Evolutionary conservation across 2,888 invertebrate species (phyloP).

Genomic region (Argyra leucocephala): DNA sequence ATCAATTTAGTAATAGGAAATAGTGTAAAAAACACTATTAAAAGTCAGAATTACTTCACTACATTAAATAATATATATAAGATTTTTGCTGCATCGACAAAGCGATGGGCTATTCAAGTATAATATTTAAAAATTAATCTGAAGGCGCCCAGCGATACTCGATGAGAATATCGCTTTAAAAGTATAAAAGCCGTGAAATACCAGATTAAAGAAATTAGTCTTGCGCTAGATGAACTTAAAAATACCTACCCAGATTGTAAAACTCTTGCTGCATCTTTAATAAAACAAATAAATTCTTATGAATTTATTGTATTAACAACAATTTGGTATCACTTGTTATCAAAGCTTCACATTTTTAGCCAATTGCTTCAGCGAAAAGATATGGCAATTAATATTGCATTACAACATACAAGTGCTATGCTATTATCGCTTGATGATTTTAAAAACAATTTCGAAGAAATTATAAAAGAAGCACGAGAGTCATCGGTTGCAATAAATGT

Average conservation of each 20-base stretch:
- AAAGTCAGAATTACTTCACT: too few relatives aligned
- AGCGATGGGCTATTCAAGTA: not conserved
- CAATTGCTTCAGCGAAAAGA: constrained; percentile 10
- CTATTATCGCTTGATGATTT: too few relatives aligned
- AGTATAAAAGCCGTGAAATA: not conserved
- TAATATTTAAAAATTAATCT: constrained; percentile 7
- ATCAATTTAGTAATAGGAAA: too few relatives aligned
- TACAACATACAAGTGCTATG: constrained; percentile 8
- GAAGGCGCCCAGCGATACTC: constrained; percentile 2
- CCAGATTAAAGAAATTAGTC: constrained; percentile 2
- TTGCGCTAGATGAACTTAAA: constrained; percentile 9
- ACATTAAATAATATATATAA: too few relatives aligned
- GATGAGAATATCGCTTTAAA: constrained; percentile 4
- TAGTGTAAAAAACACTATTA: too few relatives aligned
- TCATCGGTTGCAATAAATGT: too few relatives aligned
- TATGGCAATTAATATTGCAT: constrained; percentile 9
- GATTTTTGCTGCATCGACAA: not conserved
- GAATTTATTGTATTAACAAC: constrained; percentile 10
- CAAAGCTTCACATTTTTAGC: constrained; percentile 8
- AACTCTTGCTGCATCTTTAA: constrained; percentile 10
- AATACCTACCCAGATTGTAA: constrained; percentile 4
- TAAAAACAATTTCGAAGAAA: too few relatives aligned
- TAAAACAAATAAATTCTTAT: constrained; percentile 1
- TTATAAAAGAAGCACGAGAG: too few relatives aligned
- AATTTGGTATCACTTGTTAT: constrained; percentile 9